These are phyloP conservation scores for Yponomeuta sedellus DNA, from an alignment of 2,888 invertebrate genomes.

Conservation along the genomic window DNA sequence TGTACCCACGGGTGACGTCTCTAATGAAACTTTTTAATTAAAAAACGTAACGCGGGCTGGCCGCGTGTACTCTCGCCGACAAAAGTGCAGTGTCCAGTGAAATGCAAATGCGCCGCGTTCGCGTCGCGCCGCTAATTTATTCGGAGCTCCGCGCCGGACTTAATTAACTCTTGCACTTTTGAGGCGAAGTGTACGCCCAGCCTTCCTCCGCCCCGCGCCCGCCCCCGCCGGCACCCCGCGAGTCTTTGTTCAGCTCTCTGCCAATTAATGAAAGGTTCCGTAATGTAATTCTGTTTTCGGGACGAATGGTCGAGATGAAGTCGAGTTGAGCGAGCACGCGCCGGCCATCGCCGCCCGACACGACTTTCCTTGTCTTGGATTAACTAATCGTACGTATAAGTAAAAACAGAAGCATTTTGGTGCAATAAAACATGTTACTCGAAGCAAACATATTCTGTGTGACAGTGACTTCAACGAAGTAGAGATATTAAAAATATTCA, in stretches of 20 bases:
- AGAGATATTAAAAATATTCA: no score
- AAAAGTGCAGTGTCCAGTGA: constrained; percentile 14
- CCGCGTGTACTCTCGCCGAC: constrained; percentile 9
- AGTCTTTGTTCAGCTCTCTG: constrained; percentile 9
- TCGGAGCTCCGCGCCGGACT: constrained; percentile 9
- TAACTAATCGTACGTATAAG: neutral
- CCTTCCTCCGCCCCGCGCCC: neutral
- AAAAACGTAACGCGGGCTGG: neutral
- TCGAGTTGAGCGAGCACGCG: neutral
- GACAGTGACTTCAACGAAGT: no score
- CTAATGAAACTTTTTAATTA: constrained; percentile 11
- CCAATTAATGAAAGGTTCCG: constrained; percentile 3
- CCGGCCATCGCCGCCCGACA: neutral
- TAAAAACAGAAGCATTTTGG: neutral
- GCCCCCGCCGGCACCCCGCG: neutral
- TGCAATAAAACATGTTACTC: neutral
- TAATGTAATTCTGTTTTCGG: constrained; percentile 2
- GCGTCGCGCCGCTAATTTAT: constrained; percentile 6
- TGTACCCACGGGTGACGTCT: constrained; percentile 5
- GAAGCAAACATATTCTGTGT: no score
- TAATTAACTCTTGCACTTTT: constrained; percentile 15
- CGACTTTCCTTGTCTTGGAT: neutral
- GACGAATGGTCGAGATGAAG: neutral
- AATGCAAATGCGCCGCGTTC: constrained; percentile 10
- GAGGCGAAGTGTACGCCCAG: constrained; percentile 7